Evolutionary conservation across 92 coral and sea anemone species (phyloP), one percentile per base, ranked within the genome.

Genomic region (Meandrina meandrites): DNA sequence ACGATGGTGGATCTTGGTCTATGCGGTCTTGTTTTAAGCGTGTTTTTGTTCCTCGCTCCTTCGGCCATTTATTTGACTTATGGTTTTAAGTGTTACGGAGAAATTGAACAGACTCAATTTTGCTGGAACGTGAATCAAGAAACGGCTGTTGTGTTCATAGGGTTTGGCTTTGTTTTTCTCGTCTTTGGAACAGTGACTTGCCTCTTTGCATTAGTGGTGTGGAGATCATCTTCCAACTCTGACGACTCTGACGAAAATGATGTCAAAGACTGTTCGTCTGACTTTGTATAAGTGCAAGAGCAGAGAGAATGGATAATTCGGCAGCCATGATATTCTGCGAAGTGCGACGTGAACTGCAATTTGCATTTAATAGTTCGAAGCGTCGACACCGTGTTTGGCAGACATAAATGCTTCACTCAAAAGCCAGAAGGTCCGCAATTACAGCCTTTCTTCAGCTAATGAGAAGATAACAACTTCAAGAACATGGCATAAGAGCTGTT

Each of bases 1-100:
- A 76, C 30, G 50, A 84, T 84, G 88, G 88, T 76, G 28, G 88
- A 84, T 40, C 88, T 73, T 40, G 81, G 88, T 0, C 8, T 84
- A 17, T 73, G 76, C 12, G 88, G 88, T 74, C 81, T 84, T 36
- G 36, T 62, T n/a, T 8, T 84, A 57, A 45, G 88, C 81, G 81
- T 76, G 8, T 34, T 84, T 28, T 56, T 84, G 0, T 84, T 84
- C 57, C 28, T 84, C 30, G 37, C 78, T 51, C 88, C 81, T 5
- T 56, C 81, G n/a, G 81, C 57, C 15, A 84, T 84, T 42, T 84
- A 84, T 30, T 62, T 84, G 56, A 53, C 56, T 54, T 74, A 54
- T 36, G 88, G 88, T 27, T 57, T 75, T 0, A 54, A 11, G 18
- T 84, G 88, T 56, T 75, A 35, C 40, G 81, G 50, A 3, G 32